Evolutionary conservation across 1,140 invertebrate genomes (phyloP).

Genomic region (Cheumatopsyche charites): DNA sequence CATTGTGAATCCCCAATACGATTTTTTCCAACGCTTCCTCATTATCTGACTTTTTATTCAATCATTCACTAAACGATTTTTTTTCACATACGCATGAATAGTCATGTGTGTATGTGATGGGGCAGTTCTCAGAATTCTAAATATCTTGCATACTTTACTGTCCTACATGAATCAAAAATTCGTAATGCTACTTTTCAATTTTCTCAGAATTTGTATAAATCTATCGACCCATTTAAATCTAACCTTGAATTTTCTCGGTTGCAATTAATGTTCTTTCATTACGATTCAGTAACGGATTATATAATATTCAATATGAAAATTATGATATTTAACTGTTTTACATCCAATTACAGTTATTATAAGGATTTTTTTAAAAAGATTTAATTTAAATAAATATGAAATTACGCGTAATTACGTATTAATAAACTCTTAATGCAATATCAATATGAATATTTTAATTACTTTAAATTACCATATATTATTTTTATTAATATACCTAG

Average conservation of each 20-base stretch:
- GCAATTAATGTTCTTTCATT: not conserved
- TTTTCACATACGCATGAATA: not conserved
- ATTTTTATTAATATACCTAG: not conserved
- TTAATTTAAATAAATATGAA: slow-evolving; percentile 6
- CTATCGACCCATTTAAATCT: no score
- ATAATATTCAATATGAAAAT: slow-evolving; percentile 7
- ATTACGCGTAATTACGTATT: slow-evolving; percentile 7
- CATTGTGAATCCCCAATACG: slow-evolving; percentile 22
- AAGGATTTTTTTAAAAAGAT: not conserved
- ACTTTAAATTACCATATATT: not conserved
- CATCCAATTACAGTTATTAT: slow-evolving; percentile 10
- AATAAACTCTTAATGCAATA: not conserved
- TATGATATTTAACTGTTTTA: slow-evolving; percentile 1
- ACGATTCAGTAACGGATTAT: not conserved
- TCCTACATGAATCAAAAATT: no score
- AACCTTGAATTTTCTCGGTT: no score
- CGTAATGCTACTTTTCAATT: no score
- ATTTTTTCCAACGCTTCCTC: slow-evolving; percentile 24
- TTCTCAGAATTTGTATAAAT: no score
- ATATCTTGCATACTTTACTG: no score
- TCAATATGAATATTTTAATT: slow-evolving; percentile 9
- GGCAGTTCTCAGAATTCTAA: not conserved
- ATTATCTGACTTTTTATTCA: slow-evolving; percentile 35
- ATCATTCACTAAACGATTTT: slow-evolving; percentile 36
- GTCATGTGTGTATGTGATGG: slow-evolving; percentile 9